Evolutionary conservation across 2,797 vertebrate species (phyloP).

Genomic region (Aulostomus chinensis): DNA sequence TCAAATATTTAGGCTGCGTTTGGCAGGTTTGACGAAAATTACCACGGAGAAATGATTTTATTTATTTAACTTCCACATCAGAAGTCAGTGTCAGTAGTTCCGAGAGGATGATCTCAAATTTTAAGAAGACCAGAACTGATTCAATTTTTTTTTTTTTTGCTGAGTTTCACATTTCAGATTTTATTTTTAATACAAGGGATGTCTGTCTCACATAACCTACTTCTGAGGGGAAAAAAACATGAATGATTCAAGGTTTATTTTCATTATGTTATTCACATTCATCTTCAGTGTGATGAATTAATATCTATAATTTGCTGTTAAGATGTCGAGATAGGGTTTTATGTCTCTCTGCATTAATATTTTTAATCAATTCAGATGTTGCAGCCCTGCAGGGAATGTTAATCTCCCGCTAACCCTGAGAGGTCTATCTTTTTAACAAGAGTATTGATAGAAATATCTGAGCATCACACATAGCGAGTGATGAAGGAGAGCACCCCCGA

Average conservation of each 20-base stretch:
- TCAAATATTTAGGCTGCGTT: conserved; percentile 82
- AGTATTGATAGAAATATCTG: conserved; percentile 56
- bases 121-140: conserved; percentile 15
- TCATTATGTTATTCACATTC: too few species aligned
- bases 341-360: conserved; percentile 30
- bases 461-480: conserved; percentile 28
- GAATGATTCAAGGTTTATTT: conserved; percentile 2
- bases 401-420: conserved; percentile 18
- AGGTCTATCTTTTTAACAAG: conserved; percentile 33
- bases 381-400: conserved; percentile 21
- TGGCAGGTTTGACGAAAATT: conserved; percentile 79
- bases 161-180: conserved; percentile 37
- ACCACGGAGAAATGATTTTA: conserved; percentile 70
- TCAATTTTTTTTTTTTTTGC: too few species aligned
- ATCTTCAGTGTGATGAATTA: too few species aligned
- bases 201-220: conserved; percentile 11
- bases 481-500: too few species aligned
- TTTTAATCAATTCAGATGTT: conserved; percentile 32
- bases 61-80: conserved; percentile 73
- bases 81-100: conserved; percentile 38
- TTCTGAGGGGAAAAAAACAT: conserved; percentile 10
- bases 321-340: conserved; percentile 19
- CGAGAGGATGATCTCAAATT: conserved; percentile 29
- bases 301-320: too few species aligned
- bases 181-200: conserved; percentile 23